A percentile compares a stretch with the other conserved stretches of the same genome.
Evolutionary conservation across 2,113 vertebrate species (phyloP).

Genomic region (Eublepharis macularius): DNA sequence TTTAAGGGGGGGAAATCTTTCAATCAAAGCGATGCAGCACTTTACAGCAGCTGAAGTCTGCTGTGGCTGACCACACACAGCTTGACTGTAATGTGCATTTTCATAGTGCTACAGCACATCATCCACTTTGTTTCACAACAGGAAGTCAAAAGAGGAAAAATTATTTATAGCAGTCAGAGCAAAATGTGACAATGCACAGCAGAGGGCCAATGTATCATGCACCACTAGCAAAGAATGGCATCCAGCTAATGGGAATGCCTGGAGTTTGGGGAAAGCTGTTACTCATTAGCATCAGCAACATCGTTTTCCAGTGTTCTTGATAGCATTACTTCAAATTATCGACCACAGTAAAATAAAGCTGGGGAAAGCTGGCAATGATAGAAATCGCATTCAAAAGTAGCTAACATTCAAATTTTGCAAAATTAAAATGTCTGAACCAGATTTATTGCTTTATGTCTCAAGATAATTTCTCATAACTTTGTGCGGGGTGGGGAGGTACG

Average conservation of each 20-base stretch:
- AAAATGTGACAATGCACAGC: constrained; percentile 54
- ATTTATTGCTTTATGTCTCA: not conserved
- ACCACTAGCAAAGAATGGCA: not conserved
- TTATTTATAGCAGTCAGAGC: constrained; percentile 54
- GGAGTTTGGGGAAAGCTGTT: constrained; percentile 17
- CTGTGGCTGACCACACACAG: constrained; percentile 37
- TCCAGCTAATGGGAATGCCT: not conserved
- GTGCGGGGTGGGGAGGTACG: too few species aligned
- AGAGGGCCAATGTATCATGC: constrained; percentile 33
- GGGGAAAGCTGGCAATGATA: not conserved
- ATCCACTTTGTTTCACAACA: constrained; percentile 50
- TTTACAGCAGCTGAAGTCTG: constrained; percentile 28
- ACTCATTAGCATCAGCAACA: constrained; percentile 5
- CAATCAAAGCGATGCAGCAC: constrained; percentile 9
- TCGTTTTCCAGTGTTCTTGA: not conserved
- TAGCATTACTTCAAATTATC: constrained; percentile 38
- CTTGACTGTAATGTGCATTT: constrained; percentile 44
- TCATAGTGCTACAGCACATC: constrained; percentile 43
- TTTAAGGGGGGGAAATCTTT: constrained; percentile 21
- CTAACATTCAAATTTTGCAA: not conserved
- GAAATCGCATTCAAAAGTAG: constrained; percentile 4
- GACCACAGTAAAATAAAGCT: not conserved
- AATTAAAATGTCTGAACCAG: not conserved
- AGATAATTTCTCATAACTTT: not conserved
- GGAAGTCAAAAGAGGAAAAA: constrained; percentile 35